Evolutionary conservation across 2,888 invertebrate species (phyloP).

Genomic region (Sturmia bella): DNA sequence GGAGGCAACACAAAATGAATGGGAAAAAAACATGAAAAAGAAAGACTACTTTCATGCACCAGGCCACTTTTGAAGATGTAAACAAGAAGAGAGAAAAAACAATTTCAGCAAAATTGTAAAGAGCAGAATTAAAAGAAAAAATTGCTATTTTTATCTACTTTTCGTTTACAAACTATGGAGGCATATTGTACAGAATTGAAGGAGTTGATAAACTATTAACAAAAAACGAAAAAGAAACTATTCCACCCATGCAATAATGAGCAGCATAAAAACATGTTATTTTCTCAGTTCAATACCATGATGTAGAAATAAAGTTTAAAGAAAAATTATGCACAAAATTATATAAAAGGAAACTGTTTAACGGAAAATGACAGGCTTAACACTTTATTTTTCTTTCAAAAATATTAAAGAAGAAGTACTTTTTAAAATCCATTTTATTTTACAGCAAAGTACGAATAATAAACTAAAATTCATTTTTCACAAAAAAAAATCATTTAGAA

Average conservation of each 20-base stretch:
- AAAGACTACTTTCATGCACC: conserved; percentile 18
- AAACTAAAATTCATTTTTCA: too few species aligned
- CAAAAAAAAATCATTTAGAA: too few species aligned
- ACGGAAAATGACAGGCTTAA: conserved; percentile 55
- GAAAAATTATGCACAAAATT: conserved; percentile 50
- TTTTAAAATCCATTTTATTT: background rate
- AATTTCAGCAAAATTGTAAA: background rate
- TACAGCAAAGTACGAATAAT: too few species aligned
- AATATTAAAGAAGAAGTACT: conserved; percentile 11
- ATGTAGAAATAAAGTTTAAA: conserved; percentile 14
- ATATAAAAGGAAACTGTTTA: conserved; percentile 58
- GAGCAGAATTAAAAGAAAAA: conserved; percentile 29
- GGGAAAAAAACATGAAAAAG: conserved; percentile 6
- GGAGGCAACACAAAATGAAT: conserved; percentile 17
- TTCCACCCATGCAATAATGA: conserved; percentile 35
- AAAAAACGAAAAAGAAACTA: background rate
- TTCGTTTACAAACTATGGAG: conserved; percentile 29
- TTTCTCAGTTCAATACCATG: conserved; percentile 9
- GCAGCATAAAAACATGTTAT: conserved; percentile 8
- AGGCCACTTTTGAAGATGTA: conserved; percentile 23
- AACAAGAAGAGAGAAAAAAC: background rate
- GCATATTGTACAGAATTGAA: conserved; percentile 53
- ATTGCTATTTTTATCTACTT: conserved; percentile 39
- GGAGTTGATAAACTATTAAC: conserved; percentile 39
- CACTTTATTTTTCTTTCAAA: conserved; percentile 28